Conservation (phyloP, 2,797 vertebrate genomes). For the Oceanodroma leucorhoa region DNA sequence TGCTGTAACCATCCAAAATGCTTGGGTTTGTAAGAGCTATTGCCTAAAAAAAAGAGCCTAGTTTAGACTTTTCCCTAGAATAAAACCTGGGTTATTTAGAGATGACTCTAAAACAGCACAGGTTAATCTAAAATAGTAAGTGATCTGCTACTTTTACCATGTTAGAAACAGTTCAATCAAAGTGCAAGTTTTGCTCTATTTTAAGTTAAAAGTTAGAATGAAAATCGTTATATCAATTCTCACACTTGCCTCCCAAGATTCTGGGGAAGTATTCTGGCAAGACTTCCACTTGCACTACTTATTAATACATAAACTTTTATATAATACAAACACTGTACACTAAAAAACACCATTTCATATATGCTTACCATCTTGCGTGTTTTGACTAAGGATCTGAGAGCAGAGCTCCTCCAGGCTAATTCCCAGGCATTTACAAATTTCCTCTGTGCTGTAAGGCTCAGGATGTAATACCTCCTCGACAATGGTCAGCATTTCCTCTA, state of each 20-base stretch:
- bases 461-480: conserved; percentile 87
- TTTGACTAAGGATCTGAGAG: conserved; percentile 83
- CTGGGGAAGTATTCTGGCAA: background rate
- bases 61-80: background rate
- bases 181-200: background rate
- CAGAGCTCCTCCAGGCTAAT: conserved; percentile 83
- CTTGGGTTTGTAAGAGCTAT: background rate
- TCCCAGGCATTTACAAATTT: conserved; percentile 86
- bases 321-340: background rate
- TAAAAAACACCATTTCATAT: background rate
- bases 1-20: background rate
- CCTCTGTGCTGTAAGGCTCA: conserved; percentile 87
- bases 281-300: background rate
- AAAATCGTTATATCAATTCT: background rate
- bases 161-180: background rate
- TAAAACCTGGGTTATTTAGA: background rate
- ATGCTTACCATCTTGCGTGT: conserved; percentile 88
- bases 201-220: background rate
- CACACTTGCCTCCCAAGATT: background rate
- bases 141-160: background rate
- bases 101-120: background rate
- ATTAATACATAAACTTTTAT: background rate
- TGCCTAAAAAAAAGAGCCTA: background rate
- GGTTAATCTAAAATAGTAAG: background rate
- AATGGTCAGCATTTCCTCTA: conserved; percentile 88